Evolutionary conservation across 2,888 invertebrate species (phyloP).

Genomic region (Caenorhabditis sinica): DNA sequence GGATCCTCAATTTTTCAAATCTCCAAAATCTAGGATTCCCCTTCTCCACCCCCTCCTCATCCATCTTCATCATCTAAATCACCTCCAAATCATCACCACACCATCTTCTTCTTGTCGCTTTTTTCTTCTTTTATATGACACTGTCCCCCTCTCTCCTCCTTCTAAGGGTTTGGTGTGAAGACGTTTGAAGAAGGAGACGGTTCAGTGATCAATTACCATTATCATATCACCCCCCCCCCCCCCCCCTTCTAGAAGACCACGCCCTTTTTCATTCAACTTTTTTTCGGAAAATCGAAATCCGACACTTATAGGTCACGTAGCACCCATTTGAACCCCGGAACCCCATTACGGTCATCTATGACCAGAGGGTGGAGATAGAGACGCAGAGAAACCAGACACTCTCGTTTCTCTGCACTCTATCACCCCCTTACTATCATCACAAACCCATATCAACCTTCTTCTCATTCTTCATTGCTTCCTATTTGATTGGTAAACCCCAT

Average conservation of each 20-base stretch:
- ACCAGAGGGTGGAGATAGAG: background rate
- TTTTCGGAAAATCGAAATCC: background rate
- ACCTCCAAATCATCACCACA: background rate
- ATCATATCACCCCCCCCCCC: conserved; percentile 46
- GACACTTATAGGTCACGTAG: background rate
- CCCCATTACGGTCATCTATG: background rate
- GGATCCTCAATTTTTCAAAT: no score
- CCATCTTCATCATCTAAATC: conserved; percentile 5
- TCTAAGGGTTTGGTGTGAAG: conserved; percentile 1
- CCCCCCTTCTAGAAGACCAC: conserved; percentile 11
- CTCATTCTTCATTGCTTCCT: background rate
- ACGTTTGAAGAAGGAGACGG: background rate
- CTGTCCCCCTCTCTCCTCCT: background rate
- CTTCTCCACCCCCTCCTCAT: background rate
- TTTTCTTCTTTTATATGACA: background rate
- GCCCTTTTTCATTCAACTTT: background rate
- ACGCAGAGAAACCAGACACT: background rate
- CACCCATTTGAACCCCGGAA: background rate
- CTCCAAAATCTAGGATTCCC: no score
- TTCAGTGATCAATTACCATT: conserved; percentile 60
- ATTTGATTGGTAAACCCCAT: conserved; percentile 3
- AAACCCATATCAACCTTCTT: background rate
- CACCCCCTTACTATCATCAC: background rate
- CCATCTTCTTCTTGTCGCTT: background rate
- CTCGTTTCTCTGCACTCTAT: background rate